Evolutionary conservation across 2,797 vertebrate species (phyloP), one percentile per base, ranked within the genome.

Genomic region (Siniperca obscura): DNA sequence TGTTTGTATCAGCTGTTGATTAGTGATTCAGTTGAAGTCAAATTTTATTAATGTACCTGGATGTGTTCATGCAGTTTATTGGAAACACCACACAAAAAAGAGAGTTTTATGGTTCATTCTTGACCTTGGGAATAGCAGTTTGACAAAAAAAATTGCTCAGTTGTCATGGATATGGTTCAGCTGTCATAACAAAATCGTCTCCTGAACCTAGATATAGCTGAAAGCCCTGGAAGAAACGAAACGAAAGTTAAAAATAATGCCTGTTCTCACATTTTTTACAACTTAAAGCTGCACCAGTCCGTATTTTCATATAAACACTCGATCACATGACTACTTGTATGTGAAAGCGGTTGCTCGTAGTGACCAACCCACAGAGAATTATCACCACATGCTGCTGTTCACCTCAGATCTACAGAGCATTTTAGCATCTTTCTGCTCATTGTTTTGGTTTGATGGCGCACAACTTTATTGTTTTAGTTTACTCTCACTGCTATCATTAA

Each of bases 71-170:
- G 12, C 17, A 44, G 38, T 75, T 75, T n/a, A 59, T 34, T 40
- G 48, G 46, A 62, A 74, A 59, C 19, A n/a, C 16, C 10, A 57
- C 0, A 65, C 16, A 40, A 70, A 13, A 56, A 53, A 22, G 1
- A 12, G 2, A 52, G 30, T 11, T 62, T 3, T 11, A 38, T 2
- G 6, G 42, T 56, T 71, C 3, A 38, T 56, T 56, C 19, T 25
- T 62, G 10, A 64, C 22, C 21, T 19, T 36, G 0, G 16, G 1
- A 36, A 16, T 13, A 38, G 12, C 30, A 19, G 13, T 53, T 46
- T 36, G 12, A n/a, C 25, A 30, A 70, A 46, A 44, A 30, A 65
- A 16, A 80, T 74, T 81, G 61, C 46, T 72, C 56, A 30, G 52
- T 69, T 60, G 52, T 42, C 50, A 53, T 46, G 60, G 74, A 17